Percentiles rank a stretch among this genome's conserved stretches.
phyloP scores from a whole-genome alignment of 2,113 vertebrate species.

The Festucalex cinctus region DNA sequence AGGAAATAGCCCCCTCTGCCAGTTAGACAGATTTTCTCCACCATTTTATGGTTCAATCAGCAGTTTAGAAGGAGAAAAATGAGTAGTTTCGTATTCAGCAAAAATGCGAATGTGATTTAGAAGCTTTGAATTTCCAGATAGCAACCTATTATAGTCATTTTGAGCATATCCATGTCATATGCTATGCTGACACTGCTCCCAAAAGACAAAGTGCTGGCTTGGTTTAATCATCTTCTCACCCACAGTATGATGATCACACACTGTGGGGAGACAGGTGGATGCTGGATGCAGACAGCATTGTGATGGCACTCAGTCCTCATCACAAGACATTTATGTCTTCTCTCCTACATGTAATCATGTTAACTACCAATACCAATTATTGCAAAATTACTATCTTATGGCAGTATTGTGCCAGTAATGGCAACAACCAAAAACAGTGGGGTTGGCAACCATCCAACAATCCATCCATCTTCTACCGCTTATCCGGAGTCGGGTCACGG shows the following conservation, averaged over 20 bases:
- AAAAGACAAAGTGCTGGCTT: slow-evolving; percentile 37
- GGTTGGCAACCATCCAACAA: no score
- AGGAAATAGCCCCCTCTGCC: slow-evolving; percentile 20
- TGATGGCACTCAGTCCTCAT: slow-evolving; percentile 17
- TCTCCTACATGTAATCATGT: background rate
- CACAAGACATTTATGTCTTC: background rate
- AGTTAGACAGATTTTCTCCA: slow-evolving; percentile 39
- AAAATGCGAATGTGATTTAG: slow-evolving; percentile 44
- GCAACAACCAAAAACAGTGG: no score
- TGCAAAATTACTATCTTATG: background rate
- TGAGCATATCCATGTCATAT: slow-evolving; percentile 48
- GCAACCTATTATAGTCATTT: slow-evolving; percentile 42
- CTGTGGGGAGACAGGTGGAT: slow-evolving; percentile 28
- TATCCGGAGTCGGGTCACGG: no score
- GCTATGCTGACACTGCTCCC: slow-evolving; percentile 61
- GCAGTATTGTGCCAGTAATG: background rate
- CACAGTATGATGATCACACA: slow-evolving; percentile 30
- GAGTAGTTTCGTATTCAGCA: slow-evolving; percentile 62
- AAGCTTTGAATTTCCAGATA: slow-evolving; percentile 52
- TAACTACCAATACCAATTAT: background rate
- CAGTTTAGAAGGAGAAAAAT: slow-evolving; percentile 36
- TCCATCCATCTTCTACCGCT: no score
- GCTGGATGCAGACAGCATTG: slow-evolving; percentile 9
- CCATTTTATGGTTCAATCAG: slow-evolving; percentile 45
- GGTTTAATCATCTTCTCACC: slow-evolving; percentile 56